A percentile compares a stretch with the other conserved stretches of the same genome.
phyloP scores from a whole-genome alignment of 2,113 vertebrate genomes.

The Urocitellus parryii region DNA sequence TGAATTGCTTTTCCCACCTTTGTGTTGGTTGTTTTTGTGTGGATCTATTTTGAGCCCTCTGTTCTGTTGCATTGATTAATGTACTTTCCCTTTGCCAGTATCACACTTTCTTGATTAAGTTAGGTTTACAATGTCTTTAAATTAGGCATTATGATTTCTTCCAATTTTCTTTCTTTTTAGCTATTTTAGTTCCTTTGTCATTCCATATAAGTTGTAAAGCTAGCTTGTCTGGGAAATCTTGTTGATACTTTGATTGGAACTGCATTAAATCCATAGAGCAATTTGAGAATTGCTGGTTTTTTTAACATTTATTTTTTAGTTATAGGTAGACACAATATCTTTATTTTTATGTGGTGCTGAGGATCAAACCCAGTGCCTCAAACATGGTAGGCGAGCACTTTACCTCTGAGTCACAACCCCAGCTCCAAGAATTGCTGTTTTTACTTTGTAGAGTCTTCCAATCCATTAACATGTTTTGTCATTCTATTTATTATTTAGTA shows the following conservation, averaged over 20 bases:
- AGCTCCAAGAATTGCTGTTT: background rate
- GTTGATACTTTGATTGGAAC: background rate
- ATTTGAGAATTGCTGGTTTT: background rate
- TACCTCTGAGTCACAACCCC: too few relatives aligned
- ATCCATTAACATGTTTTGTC: background rate
- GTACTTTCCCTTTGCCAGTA: background rate
- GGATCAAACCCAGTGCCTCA: too few relatives aligned
- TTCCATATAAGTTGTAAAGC: constrained; percentile 31
- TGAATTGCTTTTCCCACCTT: constrained; percentile 40
- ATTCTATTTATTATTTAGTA: constrained; percentile 40
- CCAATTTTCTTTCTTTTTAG: constrained; percentile 6
- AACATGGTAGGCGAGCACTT: too few relatives aligned
- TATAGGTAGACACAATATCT: too few relatives aligned
- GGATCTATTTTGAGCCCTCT: background rate
- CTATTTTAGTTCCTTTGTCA: background rate
- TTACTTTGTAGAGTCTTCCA: constrained; percentile 7
- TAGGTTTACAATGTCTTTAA: constrained; percentile 14
- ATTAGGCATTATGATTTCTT: background rate
- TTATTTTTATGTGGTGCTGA: too few relatives aligned
- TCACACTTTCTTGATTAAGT: background rate
- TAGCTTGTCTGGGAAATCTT: background rate
- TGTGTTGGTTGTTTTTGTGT: background rate
- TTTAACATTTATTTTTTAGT: too few relatives aligned
- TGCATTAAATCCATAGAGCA: background rate
- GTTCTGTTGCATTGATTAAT: background rate